phyloP scores from a whole-genome alignment of 2,113 vertebrate species.

The Neodon shergylaensis region DNA sequence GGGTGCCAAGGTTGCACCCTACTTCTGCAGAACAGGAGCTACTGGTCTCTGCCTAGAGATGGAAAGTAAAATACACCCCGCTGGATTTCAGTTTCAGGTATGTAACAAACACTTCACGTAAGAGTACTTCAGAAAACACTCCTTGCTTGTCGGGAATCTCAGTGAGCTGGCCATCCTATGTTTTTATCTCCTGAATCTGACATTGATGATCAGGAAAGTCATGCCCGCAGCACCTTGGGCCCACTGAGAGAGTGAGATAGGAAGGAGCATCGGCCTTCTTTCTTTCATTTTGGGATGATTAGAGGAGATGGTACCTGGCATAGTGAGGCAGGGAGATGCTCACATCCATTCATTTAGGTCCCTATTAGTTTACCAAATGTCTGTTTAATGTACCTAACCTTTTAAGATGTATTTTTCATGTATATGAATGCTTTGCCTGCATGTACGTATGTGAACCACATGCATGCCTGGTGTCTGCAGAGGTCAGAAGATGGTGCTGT shows the following conservation, averaged over 20 bases:
- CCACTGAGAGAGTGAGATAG: background rate
- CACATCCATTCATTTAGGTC: background rate
- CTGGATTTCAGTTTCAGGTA: background rate
- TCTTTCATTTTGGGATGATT: background rate
- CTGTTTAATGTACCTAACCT: background rate
- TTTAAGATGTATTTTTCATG: background rate
- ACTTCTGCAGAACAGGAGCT: too few species aligned
- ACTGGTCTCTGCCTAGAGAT: background rate
- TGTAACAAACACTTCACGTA: background rate
- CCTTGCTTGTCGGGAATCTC: background rate
- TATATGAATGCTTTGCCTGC: background rate
- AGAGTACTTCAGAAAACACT: background rate
- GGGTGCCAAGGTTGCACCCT: background rate
- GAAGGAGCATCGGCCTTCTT: background rate
- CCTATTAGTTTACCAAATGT: background rate
- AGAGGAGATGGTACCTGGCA: background rate
- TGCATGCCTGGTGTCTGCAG: background rate
- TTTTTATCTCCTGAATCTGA: background rate
- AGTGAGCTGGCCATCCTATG: background rate
- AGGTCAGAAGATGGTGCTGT: background rate
- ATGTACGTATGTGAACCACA: background rate
- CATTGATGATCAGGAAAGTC: background rate
- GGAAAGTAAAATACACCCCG: background rate
- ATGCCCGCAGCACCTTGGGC: background rate
- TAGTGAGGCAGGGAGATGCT: background rate